phyloP scores from a whole-genome alignment of 2,888 invertebrate genomes.

The Gibbula magus region DNA sequence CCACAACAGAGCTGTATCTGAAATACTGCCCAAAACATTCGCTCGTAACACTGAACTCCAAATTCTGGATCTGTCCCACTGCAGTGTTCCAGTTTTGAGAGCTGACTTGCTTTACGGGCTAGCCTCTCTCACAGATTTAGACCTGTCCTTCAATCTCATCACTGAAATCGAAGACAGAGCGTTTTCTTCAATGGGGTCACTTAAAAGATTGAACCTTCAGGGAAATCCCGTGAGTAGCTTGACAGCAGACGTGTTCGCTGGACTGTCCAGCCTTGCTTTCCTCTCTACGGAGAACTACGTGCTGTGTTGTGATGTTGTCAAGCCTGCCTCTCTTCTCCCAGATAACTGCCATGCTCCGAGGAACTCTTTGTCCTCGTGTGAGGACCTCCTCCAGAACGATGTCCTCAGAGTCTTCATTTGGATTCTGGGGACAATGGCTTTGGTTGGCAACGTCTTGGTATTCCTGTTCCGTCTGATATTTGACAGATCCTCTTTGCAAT shows the following conservation, averaged over 20 bases:
- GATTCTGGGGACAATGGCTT: conserved; percentile 45
- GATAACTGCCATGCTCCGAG: conserved; percentile 34
- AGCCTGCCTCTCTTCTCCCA: background rate
- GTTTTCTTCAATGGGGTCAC: background rate
- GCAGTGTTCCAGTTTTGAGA: background rate
- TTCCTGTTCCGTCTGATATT: conserved; percentile 41
- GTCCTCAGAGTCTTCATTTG: conserved; percentile 44
- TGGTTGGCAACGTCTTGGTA: conserved; percentile 44
- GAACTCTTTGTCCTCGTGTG: conserved; percentile 45
- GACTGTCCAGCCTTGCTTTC: background rate
- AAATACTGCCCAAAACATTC: background rate
- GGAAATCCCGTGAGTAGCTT: background rate
- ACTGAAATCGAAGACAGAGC: background rate
- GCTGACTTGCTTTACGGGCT: background rate
- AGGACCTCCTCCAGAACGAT: conserved; percentile 46
- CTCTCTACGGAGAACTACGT: background rate
- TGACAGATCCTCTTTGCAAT: conserved; percentile 44
- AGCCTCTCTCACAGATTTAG: background rate
- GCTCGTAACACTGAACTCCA: background rate
- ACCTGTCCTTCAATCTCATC: background rate
- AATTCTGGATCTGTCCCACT: background rate
- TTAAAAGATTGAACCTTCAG: background rate
- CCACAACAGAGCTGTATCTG: background rate
- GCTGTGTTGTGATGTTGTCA: conserved; percentile 15
- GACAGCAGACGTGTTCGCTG: background rate